Conservation (phyloP, 2,113 vertebrate species). For the Coreoperca whiteheadi region DNA sequence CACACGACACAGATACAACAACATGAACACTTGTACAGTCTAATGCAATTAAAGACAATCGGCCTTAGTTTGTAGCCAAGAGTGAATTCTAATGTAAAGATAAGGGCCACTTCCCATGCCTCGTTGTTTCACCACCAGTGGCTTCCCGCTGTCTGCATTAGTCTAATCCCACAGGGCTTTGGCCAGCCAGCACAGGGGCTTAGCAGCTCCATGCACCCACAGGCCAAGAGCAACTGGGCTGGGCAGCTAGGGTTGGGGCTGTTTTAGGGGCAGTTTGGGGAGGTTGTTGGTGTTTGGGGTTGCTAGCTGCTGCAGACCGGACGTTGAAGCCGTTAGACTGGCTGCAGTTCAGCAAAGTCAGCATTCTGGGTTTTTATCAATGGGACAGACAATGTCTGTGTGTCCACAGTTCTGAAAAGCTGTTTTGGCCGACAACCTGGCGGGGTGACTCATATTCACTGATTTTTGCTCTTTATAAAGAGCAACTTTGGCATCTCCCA, state of each 20-base stretch:
- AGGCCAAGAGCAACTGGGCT: conserved; percentile 71
- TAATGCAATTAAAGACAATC: not conserved
- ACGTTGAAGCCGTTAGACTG: conserved; percentile 61
- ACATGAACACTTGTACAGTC: not conserved
- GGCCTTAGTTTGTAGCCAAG: not conserved
- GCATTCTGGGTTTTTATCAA: conserved; percentile 74
- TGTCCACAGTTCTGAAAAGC: conserved; percentile 56
- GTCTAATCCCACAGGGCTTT: conserved; percentile 76
- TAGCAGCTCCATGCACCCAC: conserved; percentile 59
- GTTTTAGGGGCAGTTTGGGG: conserved; percentile 43
- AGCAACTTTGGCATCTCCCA: not conserved
- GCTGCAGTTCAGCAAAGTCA: conserved; percentile 69
- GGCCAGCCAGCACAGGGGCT: conserved; percentile 64
- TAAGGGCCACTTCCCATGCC: conserved; percentile 54
- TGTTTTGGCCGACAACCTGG: conserved; percentile 58
- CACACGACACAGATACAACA: not conserved
- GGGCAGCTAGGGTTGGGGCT: conserved; percentile 35
- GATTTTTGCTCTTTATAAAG: conserved; percentile 15
- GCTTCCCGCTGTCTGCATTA: conserved; percentile 63
- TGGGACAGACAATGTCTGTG: conserved; percentile 59
- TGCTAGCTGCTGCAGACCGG: conserved; percentile 55
- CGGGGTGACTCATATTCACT: conserved; percentile 19
- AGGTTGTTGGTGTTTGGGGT: conserved; percentile 55
- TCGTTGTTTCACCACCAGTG: conserved; percentile 54
- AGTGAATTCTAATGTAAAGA: conserved; percentile 4